Conservation (phyloP, 2,797 vertebrate genomes). For the Manis crassicaudata region DNA sequence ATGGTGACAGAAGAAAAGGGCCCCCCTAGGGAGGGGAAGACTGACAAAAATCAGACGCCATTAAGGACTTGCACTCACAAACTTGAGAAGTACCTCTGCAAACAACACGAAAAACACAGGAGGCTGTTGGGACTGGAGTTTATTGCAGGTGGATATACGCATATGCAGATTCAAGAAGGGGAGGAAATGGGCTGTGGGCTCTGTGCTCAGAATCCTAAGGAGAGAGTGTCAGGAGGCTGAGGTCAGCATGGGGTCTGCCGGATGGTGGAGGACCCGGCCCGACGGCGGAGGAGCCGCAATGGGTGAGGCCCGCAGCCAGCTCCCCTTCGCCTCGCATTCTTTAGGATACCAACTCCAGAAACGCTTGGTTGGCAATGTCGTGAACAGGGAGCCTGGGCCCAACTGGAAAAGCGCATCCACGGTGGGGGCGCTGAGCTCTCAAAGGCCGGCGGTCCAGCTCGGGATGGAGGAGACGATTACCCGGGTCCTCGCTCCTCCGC, state of each 20-base stretch:
- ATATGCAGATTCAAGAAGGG: not conserved
- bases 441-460: not conserved
- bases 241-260: not conserved
- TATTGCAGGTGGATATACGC: constrained; percentile 53
- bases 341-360: not conserved
- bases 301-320: not conserved
- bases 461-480: not conserved
- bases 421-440: not conserved
- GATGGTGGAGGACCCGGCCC: not conserved
- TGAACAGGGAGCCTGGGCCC: not conserved
- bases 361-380: not conserved
- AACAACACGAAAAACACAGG: constrained; percentile 46
- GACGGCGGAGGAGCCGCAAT: not conserved
- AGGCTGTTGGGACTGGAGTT: constrained; percentile 55
- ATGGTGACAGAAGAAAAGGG: not conserved
- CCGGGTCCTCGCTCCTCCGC: not conserved
- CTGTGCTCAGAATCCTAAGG: not conserved
- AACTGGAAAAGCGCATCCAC: not conserved
- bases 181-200: not conserved
- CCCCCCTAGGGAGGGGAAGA: not conserved
- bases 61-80: not conserved
- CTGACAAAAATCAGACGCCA: not conserved
- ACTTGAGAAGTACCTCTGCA: not conserved
- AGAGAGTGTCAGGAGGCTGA: not conserved
- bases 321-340: not conserved